Evolutionary conservation across 2,113 vertebrate genomes (phyloP), one percentile per base, ranked within the genome.

Genomic region (Anguilla japonica): DNA sequence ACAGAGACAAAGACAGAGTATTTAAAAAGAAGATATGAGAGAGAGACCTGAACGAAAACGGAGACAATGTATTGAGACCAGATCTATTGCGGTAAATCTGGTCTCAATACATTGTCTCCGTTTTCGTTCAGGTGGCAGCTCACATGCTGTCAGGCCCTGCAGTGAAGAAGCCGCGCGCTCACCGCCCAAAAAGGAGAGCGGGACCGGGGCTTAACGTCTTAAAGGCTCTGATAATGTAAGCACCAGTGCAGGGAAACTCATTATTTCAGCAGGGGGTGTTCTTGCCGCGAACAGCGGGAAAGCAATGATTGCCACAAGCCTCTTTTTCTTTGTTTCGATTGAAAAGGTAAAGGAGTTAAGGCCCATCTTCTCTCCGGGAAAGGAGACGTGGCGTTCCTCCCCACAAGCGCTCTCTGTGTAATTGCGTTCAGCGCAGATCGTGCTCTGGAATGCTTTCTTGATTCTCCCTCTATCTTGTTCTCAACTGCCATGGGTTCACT

Each of bases 331-430:
- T 60, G 39, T 6, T 89, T 80, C 80, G 85, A 87, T 83, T 82
- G 87, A 81, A 87, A 81, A 83, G 87, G 85, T 88, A 83, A 34
- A 88, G 80, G 43, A 88, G 85, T 89, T 89, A 85, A 89, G 63
- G 56, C 87, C 71, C 79, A 56, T 80, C 63, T 50, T 82, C 67
- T 50, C 79, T 67, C 67, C 50, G 60, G 79, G 85, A 85, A 78
- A 39, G 67, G 81, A 83, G 83, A 83, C 82, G 71, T 79, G 63
- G 50, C 41, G 82, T 26, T 29, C 53, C 16, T 60, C 46, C 50
- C 15, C 86, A 87, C 83, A 79, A 53, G 50, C 83, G 86, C 79
- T 89, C 85, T 60, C 86, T 56, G 41, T 56, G 41, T 57, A 71
- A 60, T 86, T 80, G 84, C 50, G 56, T 56, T 14, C 84, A 29